Conservation (phyloP, 2,888 invertebrate genomes). For the Pollenia angustigena region DNA sequence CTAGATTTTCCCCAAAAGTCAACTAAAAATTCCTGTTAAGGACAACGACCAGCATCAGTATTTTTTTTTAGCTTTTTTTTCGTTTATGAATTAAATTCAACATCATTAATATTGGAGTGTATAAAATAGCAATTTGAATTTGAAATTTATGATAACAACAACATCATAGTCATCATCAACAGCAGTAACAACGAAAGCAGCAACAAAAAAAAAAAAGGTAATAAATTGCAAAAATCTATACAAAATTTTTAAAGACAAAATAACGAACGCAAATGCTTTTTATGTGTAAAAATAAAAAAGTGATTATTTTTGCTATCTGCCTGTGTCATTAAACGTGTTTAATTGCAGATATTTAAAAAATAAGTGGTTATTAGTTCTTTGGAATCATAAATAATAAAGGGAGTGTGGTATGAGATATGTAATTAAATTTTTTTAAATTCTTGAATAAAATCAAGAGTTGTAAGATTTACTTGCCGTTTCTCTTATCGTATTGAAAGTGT, state of each 20-base stretch:
- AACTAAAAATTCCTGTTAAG: constrained; percentile 47
- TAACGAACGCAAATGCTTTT: background rate
- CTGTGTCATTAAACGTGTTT: too few relatives aligned
- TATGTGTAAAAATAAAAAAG: background rate
- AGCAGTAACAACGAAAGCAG: background rate
- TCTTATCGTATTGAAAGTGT: too few relatives aligned
- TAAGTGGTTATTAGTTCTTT: too few relatives aligned
- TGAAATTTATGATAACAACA: constrained; percentile 4
- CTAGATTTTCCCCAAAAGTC: constrained; percentile 9
- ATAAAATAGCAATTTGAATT: constrained; percentile 19
- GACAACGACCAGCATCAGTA: constrained; percentile 59
- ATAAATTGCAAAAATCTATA: constrained; percentile 19
- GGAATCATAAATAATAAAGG: too few relatives aligned
- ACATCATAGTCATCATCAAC: background rate
- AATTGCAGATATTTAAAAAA: too few relatives aligned
- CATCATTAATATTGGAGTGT: constrained; percentile 48
- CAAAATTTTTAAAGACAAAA: background rate
- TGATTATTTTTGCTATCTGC: too few relatives aligned
- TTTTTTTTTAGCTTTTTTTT: constrained; percentile 13
- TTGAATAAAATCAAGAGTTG: too few relatives aligned
- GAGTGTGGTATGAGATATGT: too few relatives aligned
- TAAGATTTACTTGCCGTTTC: too few relatives aligned
- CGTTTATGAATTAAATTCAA: constrained; percentile 6
- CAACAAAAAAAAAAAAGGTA: constrained; percentile 28
- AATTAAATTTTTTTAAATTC: too few relatives aligned